Evolutionary conservation across 2,797 vertebrate species (phyloP).

Genomic region (Luscinia megarhynchos): DNA sequence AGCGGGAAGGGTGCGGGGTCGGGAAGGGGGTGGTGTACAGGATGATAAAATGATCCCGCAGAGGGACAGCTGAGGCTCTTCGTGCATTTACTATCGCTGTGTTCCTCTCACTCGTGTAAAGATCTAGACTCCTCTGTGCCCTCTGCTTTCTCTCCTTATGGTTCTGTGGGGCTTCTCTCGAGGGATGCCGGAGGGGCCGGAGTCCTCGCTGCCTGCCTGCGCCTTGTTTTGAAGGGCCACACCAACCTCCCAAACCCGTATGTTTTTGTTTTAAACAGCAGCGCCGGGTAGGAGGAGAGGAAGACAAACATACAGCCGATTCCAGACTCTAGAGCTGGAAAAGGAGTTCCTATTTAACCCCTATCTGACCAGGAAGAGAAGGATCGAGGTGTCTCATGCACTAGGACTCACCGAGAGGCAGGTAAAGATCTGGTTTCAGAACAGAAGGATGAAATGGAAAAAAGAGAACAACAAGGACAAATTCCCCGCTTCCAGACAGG

Average conservation of each 20-base stretch:
- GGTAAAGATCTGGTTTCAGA: slow-evolving; percentile 89
- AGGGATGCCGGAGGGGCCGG: neutral
- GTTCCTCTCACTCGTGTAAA: neutral
- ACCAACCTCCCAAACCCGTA: neutral
- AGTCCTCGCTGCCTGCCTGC: neutral
- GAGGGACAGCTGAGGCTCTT: neutral
- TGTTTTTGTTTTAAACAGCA: slow-evolving; percentile 78
- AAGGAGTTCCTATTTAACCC: slow-evolving; percentile 89
- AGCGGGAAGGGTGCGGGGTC: neutral
- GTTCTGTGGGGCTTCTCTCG: neutral
- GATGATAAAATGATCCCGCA: neutral
- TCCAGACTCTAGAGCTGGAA: slow-evolving; percentile 86
- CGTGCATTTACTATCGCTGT: neutral
- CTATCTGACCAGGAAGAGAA: slow-evolving; percentile 86
- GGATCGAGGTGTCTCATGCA: slow-evolving; percentile 85
- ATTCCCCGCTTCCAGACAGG: slow-evolving; percentile 81
- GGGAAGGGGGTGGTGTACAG: neutral
- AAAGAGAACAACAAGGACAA: slow-evolving; percentile 89
- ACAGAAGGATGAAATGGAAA: slow-evolving; percentile 88
- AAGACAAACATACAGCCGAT: slow-evolving; percentile 87
- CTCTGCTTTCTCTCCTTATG: neutral
- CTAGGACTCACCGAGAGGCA: slow-evolving; percentile 85
- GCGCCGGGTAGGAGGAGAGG: slow-evolving; percentile 86
- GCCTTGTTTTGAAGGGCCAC: neutral
- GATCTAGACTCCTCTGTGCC: neutral